Percentiles rank a stretch among this genome's conserved stretches.
These are phyloP conservation scores for Watsonalla binaria DNA, from an alignment of 2,888 invertebrate species.

Conservation along the genomic window DNA sequence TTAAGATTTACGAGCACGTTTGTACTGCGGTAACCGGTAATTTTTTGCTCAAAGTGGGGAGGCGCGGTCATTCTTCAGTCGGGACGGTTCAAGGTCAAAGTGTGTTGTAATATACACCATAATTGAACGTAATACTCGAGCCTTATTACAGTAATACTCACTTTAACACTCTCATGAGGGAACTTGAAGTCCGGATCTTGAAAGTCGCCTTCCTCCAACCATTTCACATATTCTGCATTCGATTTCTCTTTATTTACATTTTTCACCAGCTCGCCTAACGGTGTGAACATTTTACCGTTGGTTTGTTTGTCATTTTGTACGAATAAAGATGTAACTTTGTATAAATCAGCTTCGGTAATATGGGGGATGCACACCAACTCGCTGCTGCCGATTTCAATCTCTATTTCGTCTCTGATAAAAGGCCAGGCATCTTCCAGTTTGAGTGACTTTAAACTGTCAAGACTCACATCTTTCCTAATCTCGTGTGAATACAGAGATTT, in stretches of 20 bases:
- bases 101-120: background rate
- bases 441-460: conserved; percentile 63
- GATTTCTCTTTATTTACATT: conserved; percentile 65
- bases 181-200: conserved; percentile 63
- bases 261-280: conserved; percentile 61
- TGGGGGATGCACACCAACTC: conserved; percentile 73
- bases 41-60: background rate
- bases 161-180: conserved; percentile 73
- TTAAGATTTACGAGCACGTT: background rate
- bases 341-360: conserved; percentile 72
- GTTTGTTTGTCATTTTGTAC: conserved; percentile 67
- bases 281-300: conserved; percentile 70
- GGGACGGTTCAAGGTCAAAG: conserved; percentile 36
- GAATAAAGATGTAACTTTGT: conserved; percentile 70
- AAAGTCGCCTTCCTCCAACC: conserved; percentile 58
- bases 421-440: conserved; percentile 75
- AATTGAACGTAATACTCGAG: no score
- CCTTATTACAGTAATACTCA: conserved; percentile 13
- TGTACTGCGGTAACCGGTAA: background rate
- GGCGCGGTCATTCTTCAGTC: conserved; percentile 1
- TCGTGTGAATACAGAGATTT: conserved; percentile 73
- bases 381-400: conserved; percentile 72
- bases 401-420: conserved; percentile 74
- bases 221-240: conserved; percentile 54
- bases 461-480: conserved; percentile 73